phyloP scores from a whole-genome alignment of 2,113 vertebrate genomes.

The Dicerorhinus sumatrensis region DNA sequence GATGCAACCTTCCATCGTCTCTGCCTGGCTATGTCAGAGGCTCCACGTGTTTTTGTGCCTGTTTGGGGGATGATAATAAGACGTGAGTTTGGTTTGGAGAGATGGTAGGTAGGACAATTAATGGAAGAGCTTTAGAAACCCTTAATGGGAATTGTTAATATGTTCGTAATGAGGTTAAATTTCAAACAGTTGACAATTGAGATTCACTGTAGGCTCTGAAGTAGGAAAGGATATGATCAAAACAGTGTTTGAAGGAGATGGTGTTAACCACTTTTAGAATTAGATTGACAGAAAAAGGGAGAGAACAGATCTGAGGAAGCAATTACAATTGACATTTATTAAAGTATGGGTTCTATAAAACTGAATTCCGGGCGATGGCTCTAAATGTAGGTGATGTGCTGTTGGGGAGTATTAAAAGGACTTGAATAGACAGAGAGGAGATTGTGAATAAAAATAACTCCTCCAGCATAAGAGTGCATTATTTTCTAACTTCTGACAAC shows the following conservation, averaged over 20 bases:
- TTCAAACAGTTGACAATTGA: conserved; percentile 19
- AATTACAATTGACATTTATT: conserved; percentile 50
- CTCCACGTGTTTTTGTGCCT: neutral
- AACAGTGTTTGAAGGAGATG: conserved; percentile 59
- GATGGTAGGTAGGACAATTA: neutral
- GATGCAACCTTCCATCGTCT: neutral
- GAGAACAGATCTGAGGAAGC: conserved; percentile 11
- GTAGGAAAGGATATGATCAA: conserved; percentile 48
- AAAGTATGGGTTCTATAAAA: neutral
- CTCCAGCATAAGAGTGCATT: neutral
- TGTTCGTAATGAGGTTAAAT: conserved; percentile 51
- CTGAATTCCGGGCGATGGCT: conserved; percentile 26
- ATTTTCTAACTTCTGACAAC: neutral
- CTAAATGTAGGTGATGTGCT: neutral
- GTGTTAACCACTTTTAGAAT: neutral
- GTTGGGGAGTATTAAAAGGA: neutral
- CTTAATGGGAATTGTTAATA: neutral
- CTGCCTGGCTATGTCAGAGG: neutral
- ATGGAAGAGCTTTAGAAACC: conserved; percentile 1
- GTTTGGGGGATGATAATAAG: neutral
- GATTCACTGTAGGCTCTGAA: conserved; percentile 7
- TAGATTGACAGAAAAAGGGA: conserved; percentile 46
- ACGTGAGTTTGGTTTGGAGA: neutral
- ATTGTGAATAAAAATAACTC: conserved; percentile 41
- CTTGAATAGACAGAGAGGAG: neutral